Evolutionary conservation across 2,113 vertebrate genomes (phyloP), one percentile per base, ranked within the genome.

Genomic region (Triplophysa tibetana): DNA sequence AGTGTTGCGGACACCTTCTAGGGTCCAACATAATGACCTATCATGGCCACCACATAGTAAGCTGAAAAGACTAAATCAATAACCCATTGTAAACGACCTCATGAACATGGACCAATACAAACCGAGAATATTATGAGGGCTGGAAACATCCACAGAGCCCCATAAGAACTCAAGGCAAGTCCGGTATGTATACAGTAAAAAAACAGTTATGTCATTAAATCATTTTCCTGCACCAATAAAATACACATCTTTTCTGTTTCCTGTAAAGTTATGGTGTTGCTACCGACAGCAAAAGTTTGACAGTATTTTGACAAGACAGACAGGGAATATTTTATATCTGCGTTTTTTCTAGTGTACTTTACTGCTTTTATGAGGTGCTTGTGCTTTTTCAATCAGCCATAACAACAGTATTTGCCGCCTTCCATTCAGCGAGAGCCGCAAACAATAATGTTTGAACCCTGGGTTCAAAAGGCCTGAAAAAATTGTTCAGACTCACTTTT

Each of bases 321-420:
- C 86, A 81, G 85, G 84, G 83, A 84, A 84, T 85, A 88, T 91
- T 87, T 91, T 85, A 89, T 90, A 87, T 86, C 80, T 0, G 29
- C 52, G 90, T 48, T 75, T 90, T 84, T 89, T 88, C 87, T 86
- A 90, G 88, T 87, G 86, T 87, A 83, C 88, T 87, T 81, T 85
- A 73, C 83, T 78, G 80, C 85, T 88, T 90, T 90, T 86, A 87
- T 70, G 69, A 88, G 87, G 87, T 87, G 86, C 90, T 91, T 87
- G 83, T 91, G 88, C 88, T 88, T 92, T 93, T 92, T 91, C 91
- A 91, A 91, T 92, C 90, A 90, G 90, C 68, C 78, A 86, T 91
- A 92, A 92, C 87, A 87, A 89, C 88, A 86, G 88, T 88, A 83
- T 91, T 91, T 89, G 89, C 86, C 84, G 82, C 85, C 87, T 67